phyloP scores from a whole-genome alignment of 2,797 vertebrate genomes.

The Fistularia tabacaria region DNA sequence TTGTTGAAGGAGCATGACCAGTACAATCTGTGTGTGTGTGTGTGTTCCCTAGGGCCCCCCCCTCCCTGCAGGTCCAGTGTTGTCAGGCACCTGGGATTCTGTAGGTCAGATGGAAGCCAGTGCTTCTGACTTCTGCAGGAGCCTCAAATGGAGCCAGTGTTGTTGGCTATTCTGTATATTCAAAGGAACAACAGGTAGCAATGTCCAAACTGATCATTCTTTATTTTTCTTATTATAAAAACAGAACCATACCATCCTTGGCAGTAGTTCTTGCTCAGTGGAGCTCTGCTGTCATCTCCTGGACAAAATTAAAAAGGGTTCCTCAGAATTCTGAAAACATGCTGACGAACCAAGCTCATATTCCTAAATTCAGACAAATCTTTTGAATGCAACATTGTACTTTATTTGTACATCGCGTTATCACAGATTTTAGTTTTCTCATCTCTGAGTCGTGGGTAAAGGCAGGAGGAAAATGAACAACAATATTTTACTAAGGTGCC shows the following conservation, averaged over 20 bases:
- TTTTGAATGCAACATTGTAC: too few species aligned
- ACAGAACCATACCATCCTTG: neutral
- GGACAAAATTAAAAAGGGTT: conserved; percentile 39
- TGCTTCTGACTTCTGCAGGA: conserved; percentile 81
- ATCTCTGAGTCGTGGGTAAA: too few species aligned
- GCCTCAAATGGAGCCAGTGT: conserved; percentile 92
- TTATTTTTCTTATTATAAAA: neutral
- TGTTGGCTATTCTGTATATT: conserved; percentile 91
- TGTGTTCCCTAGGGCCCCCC: conserved; percentile 83
- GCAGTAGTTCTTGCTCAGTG: conserved; percentile 5
- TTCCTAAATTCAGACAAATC: too few species aligned
- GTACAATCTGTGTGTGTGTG: conserved; percentile 24
- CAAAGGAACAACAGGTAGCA: conserved; percentile 91
- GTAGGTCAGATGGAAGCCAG: conserved; percentile 91
- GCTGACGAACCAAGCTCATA: too few species aligned
- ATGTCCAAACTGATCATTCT: neutral
- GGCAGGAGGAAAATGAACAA: too few species aligned
- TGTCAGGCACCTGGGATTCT: conserved; percentile 79
- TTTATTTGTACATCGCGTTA: too few species aligned
- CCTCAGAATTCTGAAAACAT: too few species aligned
- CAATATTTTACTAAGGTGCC: too few species aligned
- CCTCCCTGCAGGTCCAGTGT: conserved; percentile 84
- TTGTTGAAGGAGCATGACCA: conserved; percentile 31
- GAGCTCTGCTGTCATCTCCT: conserved; percentile 64
- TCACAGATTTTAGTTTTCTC: too few species aligned